Evolutionary conservation across 2,888 invertebrate genomes (phyloP), one percentile per base, ranked within the genome.

Genomic region (Gonocerus acuteangulatus): DNA sequence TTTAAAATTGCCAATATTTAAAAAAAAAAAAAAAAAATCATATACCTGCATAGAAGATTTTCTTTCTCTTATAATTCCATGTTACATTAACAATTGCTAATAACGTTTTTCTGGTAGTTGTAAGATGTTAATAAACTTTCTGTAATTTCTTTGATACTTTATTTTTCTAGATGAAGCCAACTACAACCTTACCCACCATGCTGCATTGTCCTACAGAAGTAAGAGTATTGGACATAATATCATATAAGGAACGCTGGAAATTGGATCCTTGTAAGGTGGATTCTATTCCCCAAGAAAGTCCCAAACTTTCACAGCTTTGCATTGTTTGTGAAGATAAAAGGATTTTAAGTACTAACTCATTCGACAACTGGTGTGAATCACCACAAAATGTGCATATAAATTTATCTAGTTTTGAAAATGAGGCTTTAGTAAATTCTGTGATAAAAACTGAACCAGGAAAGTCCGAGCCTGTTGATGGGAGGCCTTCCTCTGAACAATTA

Each of bases 191-290:
- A n/a, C n/a, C n/a, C n/a, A n/a, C n/a, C n/a, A n/a, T n/a, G n/a
- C n/a, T 27, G 2, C 34, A 34, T 1, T 34, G 15, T 16, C n/a
- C 21, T 2, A 51, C 27, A 32, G 49, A 49, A 13, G 13, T 18
- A 2, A 49, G 49, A 49, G 6, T 32, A 15, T 16, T 18, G 16
- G 27, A 18, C 27, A 32, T 49, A 18, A 51, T 51, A 19, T 19
- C 51, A 19, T 36, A 51, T 11, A 51, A 51, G 34, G 51, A 51
- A n/a, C 16, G 34, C 19, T 51, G 51, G 51, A 51, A 51, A 34
- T 16, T 51, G 3, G 18, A 34, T 79, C 77, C 68, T 72, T 79
- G 67, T 73, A 78, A 69, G 75, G 77, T 72, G 79, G 78, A 73
- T n/a, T n/a, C n/a, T n/a, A n/a, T n/a, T n/a, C n/a, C n/a, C n/a